Percentiles rank a stretch among this genome's conserved stretches.
Evolutionary conservation across 2,888 invertebrate genomes (phyloP).

Genomic region (Theodoxus fluviatilis): DNA sequence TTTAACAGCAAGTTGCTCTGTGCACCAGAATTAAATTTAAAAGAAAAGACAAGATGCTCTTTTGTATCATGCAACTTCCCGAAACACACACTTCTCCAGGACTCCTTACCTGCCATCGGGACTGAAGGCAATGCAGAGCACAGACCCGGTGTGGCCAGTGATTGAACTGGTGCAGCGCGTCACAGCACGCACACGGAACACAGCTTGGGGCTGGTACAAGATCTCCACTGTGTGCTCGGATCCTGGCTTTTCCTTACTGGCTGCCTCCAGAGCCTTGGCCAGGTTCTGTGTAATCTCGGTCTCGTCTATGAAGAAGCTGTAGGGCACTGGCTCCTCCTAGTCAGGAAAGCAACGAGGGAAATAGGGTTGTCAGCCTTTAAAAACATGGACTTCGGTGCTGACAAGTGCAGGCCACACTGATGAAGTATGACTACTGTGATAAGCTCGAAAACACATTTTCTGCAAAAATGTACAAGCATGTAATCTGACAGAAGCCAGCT

Average conservation of each 20-base stretch:
- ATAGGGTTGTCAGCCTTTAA: too few species aligned
- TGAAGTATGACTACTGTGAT: too few species aligned
- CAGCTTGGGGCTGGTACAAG: constrained; percentile 94
- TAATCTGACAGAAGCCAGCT: too few species aligned
- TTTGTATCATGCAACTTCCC: too few species aligned
- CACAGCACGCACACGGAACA: constrained; percentile 80
- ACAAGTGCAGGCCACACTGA: too few species aligned
- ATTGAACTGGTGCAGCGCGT: constrained; percentile 92
- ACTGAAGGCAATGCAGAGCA: constrained; percentile 92
- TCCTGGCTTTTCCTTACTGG: constrained; percentile 33
- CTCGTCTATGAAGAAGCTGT: constrained; percentile 87
- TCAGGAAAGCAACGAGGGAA: too few species aligned
- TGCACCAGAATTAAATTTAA: too few species aligned
- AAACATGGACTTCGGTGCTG: too few species aligned
- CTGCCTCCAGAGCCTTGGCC: constrained; percentile 69
- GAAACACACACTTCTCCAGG: not conserved
- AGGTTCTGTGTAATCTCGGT: constrained; percentile 82
- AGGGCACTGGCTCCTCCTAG: constrained; percentile 61
- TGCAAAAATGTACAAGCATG: too few species aligned
- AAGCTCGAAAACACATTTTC: too few species aligned
- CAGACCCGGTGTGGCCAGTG: constrained; percentile 96
- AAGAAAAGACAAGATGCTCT: too few species aligned
- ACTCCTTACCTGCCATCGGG: constrained; percentile 78
- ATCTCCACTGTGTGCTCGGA: constrained; percentile 80
- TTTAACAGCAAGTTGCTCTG: too few species aligned